Evolutionary conservation across 2,797 vertebrate species (phyloP).

Genomic region (Pempheris klunzingeri): DNA sequence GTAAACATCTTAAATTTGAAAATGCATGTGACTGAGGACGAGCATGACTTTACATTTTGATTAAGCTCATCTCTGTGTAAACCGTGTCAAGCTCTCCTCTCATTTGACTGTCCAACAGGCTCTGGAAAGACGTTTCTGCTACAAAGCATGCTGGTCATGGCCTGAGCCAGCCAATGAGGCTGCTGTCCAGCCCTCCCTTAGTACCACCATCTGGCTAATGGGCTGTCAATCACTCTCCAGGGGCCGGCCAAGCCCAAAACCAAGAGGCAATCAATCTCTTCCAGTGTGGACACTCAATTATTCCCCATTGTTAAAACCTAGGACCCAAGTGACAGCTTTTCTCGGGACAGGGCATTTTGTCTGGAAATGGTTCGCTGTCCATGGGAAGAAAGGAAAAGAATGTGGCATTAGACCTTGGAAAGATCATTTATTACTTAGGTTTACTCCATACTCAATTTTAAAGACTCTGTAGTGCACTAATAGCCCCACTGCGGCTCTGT

Average conservation of each 20-base stretch:
- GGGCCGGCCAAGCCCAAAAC: constrained; percentile 66
- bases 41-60: constrained; percentile 37
- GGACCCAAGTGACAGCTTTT: constrained; percentile 50
- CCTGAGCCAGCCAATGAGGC: constrained; percentile 59
- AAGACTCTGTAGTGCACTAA: constrained; percentile 32
- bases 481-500: constrained; percentile 31
- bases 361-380: constrained; percentile 32
- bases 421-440: constrained; percentile 31
- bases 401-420: constrained; percentile 21
- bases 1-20: constrained; percentile 4
- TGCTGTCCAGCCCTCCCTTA: constrained; percentile 65
- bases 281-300: constrained; percentile 67
- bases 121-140: constrained; percentile 45
- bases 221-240: constrained; percentile 80
- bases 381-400: constrained; percentile 24
- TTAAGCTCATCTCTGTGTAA: constrained; percentile 22
- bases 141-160: constrained; percentile 62
- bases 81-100: constrained; percentile 11
- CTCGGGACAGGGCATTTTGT: constrained; percentile 18
- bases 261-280: constrained; percentile 76
- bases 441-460: constrained; percentile 36
- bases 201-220: constrained; percentile 84
- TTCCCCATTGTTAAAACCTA: constrained; percentile 67
- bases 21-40: constrained; percentile 11
- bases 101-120: constrained; percentile 47